Evolutionary conservation across 1,140 invertebrate species (phyloP).

Genomic region (Cepaea nemoralis): DNA sequence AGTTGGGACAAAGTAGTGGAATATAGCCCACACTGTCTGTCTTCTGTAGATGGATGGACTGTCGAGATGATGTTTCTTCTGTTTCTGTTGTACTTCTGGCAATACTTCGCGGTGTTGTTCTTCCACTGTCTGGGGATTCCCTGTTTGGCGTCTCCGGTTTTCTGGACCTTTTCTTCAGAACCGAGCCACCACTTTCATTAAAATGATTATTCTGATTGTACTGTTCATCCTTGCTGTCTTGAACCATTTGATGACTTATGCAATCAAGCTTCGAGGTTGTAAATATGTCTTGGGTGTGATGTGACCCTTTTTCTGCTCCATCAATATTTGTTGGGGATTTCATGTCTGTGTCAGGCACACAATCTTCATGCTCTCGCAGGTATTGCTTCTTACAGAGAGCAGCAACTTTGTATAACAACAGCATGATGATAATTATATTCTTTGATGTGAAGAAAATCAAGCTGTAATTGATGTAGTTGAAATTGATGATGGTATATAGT

Average conservation of each 20-base stretch:
- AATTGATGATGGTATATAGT: constrained; percentile 85
- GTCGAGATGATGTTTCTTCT: too few relatives aligned
- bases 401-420: constrained; percentile 69
- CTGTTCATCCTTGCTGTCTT: not conserved
- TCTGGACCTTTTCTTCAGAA: not conserved
- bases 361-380: not conserved
- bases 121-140: not conserved
- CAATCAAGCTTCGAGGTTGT: not conserved
- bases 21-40: too few relatives aligned
- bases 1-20: too few relatives aligned
- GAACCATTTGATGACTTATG: not conserved
- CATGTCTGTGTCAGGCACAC: not conserved
- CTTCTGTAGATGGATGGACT: too few relatives aligned
- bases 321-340: not conserved
- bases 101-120: not conserved
- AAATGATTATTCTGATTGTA: not conserved
- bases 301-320: not conserved
- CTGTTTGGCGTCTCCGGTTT: not conserved
- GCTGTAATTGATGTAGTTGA: constrained; percentile 88
- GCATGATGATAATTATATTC: constrained; percentile 85
- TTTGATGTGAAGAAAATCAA: constrained; percentile 92
- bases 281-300: not conserved
- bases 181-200: not conserved
- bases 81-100: not conserved
- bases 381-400: constrained; percentile 44